Evolutionary conservation across 2,888 invertebrate species (phyloP), one percentile per base, ranked within the genome.

Genomic region (Anticlea derivata): DNA sequence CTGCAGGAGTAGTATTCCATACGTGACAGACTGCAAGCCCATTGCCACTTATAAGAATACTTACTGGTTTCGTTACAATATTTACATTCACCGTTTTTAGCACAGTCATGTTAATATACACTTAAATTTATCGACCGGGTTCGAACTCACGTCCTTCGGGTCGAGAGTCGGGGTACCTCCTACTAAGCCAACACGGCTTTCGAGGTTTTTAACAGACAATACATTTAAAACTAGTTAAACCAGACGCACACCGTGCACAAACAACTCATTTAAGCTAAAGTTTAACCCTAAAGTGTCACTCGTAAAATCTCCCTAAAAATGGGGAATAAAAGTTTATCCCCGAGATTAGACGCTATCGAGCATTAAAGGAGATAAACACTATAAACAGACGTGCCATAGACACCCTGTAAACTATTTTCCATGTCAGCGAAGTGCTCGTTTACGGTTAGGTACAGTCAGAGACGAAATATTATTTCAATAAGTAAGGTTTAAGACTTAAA

Each of bases 401-500:
- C 75, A 62, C 78, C 80, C 76, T 83, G 80, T 86, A 86, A 86
- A 87, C 87, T 86, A 86, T 86, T 87, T 86, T 83, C 85, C 83
- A 80, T 85, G 86, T 87, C 87, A 86, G 86, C 87, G 74, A 84
- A 86, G 80, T 80, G 76, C 77, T 73, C 78, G 75, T 81, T 85
- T 83, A 84, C 80, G 76, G 76, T 7, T 29, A 29, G 75, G 39
- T 43, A 48, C 43, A 17, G 48, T 40, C 7, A 12, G 24, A n/a
- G 10, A 24, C 12, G 4, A 26, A 38, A 38, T 10, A 2, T 13
- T 13, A 7, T 24, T 24, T 34, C n/a, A n/a, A n/a, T n/a, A n/a
- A n/a, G n/a, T n/a, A n/a, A n/a, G n/a, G n/a, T n/a, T n/a, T n/a
- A n/a, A n/a, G n/a, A n/a, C n/a, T n/a, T n/a, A n/a, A n/a, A n/a